Percentiles rank a stretch among this genome's conserved stretches.
Evolutionary conservation across 1,140 invertebrate species (phyloP).

Genomic region (Neodiprion pinetum): DNA sequence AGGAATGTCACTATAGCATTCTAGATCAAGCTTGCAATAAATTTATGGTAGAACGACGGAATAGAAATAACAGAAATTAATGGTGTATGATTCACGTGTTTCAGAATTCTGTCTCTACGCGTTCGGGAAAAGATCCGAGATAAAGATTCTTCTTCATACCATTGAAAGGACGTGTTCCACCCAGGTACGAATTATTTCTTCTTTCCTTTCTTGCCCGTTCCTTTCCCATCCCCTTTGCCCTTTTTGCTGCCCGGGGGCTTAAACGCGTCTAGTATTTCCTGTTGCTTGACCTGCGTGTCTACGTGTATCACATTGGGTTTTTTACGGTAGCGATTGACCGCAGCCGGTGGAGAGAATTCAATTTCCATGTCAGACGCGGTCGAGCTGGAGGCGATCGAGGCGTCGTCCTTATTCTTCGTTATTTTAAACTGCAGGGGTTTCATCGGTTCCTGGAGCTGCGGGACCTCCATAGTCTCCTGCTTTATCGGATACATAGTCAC

Average conservation of each 20-base stretch:
- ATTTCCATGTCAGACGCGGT: slow-evolving; percentile 59
- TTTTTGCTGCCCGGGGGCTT: slow-evolving; percentile 25
- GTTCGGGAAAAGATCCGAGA: too few relatives aligned
- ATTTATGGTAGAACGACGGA: too few relatives aligned
- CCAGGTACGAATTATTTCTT: background rate
- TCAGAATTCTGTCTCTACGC: too few relatives aligned
- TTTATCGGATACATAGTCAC: slow-evolving; percentile 56
- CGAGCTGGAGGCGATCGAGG: slow-evolving; percentile 43
- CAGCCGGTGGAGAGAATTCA: slow-evolving; percentile 56
- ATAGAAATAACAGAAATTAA: too few relatives aligned
- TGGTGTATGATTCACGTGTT: too few relatives aligned
- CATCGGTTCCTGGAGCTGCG: slow-evolving; percentile 41
- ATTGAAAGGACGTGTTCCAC: background rate
- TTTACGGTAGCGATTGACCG: slow-evolving; percentile 44
- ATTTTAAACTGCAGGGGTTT: slow-evolving; percentile 59
- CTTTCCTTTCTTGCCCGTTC: slow-evolving; percentile 25
- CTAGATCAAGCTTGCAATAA: too few relatives aligned
- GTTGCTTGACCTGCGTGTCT: slow-evolving; percentile 55
- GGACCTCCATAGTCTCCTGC: slow-evolving; percentile 29
- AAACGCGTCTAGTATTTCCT: slow-evolving; percentile 51
- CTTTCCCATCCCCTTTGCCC: slow-evolving; percentile 27
- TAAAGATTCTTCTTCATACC: too few relatives aligned
- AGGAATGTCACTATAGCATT: too few relatives aligned
- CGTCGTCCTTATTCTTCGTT: slow-evolving; percentile 45
- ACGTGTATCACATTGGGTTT: slow-evolving; percentile 57